Base-by-base conservation (phyloP, 92 coral and sea anemone genomes). In the Zoanthus gigantus region DNA sequence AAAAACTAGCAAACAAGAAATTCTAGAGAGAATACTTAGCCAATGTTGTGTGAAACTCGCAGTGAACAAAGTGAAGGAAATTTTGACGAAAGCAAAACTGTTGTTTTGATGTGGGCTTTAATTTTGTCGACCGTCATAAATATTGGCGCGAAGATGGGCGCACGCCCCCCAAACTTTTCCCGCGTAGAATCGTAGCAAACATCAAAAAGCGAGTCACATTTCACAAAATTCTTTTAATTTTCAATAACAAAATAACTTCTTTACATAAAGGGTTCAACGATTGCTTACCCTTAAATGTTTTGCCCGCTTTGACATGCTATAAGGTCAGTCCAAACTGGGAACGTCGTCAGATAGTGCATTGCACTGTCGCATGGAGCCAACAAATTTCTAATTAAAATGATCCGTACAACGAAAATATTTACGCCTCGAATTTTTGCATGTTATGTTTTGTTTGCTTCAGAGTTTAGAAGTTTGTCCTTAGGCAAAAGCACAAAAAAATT, bases 101-200 rank as follows among this genome's bases (percentile, higher is more conserved):
- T 69, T 69, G 74, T 69, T 69, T 67, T 69, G 74, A 23, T 69
- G 74, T 69, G 74, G 74, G 12, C 37, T 69, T 69, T 69, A 69
- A 69, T 23, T 69, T 69, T 69, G 74, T 0, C 74, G 74, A 69
- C 74, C 74, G 37, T 69, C 74, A 69, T 69, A 18, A 23, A 18
- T 69, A 23, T 69, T 69, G 74, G 74, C 74, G 46, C 42, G 15
- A 13, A 6, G 14, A 34, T 58, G 66, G 16, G 66, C 66, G 66
- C n/a, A 58, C 66, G 28, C 66, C 0, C n/a, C n/a, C 66, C 0
- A 23, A 58, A 58, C n/a, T 11, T 58, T 58, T 58, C 66, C n/a
- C 66, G 66, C 66, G 66, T 58, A 58, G n/a, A 58, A 69, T 69
- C 74, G 74, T 69, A 69, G 37, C 42, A 69, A 23, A 69, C 74